phyloP scores from a whole-genome alignment of 2,797 vertebrate species.

The Lagodon rhomboides region DNA sequence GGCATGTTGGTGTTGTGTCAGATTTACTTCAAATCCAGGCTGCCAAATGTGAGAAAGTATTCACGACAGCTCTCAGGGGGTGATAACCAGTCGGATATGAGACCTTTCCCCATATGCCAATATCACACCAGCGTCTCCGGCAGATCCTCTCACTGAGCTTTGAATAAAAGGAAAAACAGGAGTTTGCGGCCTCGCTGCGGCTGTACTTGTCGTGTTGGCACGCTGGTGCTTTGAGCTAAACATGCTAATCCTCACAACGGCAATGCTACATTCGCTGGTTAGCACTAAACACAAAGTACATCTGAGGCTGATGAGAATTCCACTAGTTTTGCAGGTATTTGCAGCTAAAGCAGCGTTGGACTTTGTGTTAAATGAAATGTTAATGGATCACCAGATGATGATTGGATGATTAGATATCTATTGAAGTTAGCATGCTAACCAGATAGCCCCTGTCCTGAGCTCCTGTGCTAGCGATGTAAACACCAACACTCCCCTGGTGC shows the following conservation, averaged over 20 bases:
- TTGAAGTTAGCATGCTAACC: no score
- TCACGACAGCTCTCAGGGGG: conserved; percentile 24
- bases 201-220: not conserved
- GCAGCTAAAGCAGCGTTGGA: no score
- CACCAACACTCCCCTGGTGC: no score
- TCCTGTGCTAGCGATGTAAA: no score
- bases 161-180: not conserved
- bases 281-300: not conserved
- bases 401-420: not conserved
- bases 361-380: no score
- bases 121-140: not conserved
- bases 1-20: conserved; percentile 1
- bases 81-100: conserved; percentile 26
- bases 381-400: not conserved
- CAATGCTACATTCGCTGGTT: not conserved
- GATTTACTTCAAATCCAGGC: not conserved
- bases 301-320: not conserved
- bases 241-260: not conserved
- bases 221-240: not conserved
- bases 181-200: not conserved
- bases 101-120: conserved; percentile 5
- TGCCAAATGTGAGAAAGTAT: conserved; percentile 20
- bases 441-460: no score
- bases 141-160: not conserved
- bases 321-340: not conserved